Evolutionary conservation across 1,140 invertebrate species (phyloP), one percentile per base, ranked within the genome.

Genomic region (Dendroctonus valens): DNA sequence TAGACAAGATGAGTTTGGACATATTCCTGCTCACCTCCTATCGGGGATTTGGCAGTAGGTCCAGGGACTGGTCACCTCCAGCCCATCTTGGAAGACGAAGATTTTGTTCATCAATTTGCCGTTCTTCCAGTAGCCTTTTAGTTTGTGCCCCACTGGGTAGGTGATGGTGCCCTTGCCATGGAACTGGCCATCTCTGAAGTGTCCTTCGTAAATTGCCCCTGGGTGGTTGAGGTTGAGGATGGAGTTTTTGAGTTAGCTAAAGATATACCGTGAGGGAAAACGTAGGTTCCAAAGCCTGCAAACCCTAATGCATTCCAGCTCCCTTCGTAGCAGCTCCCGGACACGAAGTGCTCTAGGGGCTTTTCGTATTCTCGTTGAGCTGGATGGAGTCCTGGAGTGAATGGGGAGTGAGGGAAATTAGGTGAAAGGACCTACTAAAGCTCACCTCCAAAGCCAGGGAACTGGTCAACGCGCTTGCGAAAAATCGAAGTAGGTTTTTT

Each of bases 181-280:
- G 53, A 69, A 66, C 37, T 66, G 44, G 8, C 68, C 68, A 57
- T 69, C 58, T 50, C 65, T 54, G 44, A 69, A 69, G 11, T 57
- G 26, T 6, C 68, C 64, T 14, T 46, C 14, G 26, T 69, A 69
- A 5, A 65, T 50, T 7, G 58, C 58, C 3, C 51, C 60, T 63
- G 3, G 50, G 9, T 1, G 50, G 9, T 52, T 14, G 26, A 26
- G 26, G 26, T 26, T 26, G 26, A 26, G 26, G 26, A 26, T 26
- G 26, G 26, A 3, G 26, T 26, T 26, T 26, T 26, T 26, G 26
- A 3, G 26, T 26, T 26, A 26, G 26, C 26, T 26, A 3, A 1
- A 26, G 26, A 26, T 26, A 26, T 60, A 51, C 66, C 66, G 26
- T 67, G 58, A 40, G 65, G 65, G 46, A 15, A 67, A 11, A 41